A percentile compares a stretch with the other conserved stretches of the same genome.
Evolutionary conservation across 2,888 invertebrate species (phyloP).

Genomic region (Parnassius orleans): DNA sequence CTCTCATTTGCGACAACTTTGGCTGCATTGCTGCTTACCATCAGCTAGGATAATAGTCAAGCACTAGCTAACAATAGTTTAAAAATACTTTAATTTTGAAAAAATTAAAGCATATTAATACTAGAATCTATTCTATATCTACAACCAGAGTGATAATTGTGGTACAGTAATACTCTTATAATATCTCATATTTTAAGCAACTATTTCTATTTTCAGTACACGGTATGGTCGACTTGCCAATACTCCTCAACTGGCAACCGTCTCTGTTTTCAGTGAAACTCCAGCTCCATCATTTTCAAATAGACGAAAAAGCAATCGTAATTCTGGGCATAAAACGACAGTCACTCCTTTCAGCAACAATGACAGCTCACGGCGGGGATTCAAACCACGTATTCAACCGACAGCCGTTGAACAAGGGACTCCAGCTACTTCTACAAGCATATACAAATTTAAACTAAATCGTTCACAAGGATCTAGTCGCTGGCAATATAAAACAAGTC

Average conservation of each 20-base stretch:
- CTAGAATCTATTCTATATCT: too few species aligned
- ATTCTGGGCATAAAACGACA: constrained; percentile 66
- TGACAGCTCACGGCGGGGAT: constrained; percentile 81
- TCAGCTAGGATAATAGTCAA: too few species aligned
- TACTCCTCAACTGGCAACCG: constrained; percentile 82
- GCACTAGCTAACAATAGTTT: too few species aligned
- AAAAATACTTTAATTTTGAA: too few species aligned
- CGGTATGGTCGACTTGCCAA: constrained; percentile 72
- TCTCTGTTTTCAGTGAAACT: constrained; percentile 84
- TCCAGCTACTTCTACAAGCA: constrained; percentile 78
- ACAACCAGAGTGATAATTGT: too few species aligned
- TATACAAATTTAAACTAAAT: constrained; percentile 91
- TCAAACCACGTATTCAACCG: constrained; percentile 84
- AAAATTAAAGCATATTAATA: too few species aligned
- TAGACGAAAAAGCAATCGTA: constrained; percentile 75
- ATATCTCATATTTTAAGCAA: background rate
- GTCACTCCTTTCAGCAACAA: constrained; percentile 66
- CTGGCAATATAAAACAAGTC: constrained; percentile 95
- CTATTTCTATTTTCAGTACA: constrained; percentile 68
- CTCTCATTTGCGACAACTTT: too few species aligned
- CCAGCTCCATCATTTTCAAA: constrained; percentile 73
- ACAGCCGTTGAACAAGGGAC: constrained; percentile 77
- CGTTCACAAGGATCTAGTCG: constrained; percentile 91
- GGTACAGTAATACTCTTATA: too few species aligned
- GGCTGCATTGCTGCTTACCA: too few species aligned